Evolutionary conservation across 1,140 invertebrate species (phyloP).

Genomic region (Pseudomyrmex dendroicus): DNA sequence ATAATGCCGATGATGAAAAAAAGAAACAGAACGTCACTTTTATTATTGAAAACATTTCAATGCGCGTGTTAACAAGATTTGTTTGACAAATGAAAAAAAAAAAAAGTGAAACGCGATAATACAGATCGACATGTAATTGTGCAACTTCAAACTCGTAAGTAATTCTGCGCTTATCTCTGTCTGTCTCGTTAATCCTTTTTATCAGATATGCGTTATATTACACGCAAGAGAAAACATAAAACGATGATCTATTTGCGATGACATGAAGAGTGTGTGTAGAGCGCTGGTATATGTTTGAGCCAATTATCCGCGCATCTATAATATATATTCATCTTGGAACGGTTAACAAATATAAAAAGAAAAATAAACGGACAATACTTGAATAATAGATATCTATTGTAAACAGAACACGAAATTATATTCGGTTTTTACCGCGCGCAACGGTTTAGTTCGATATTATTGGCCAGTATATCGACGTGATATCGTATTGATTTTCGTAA

Average conservation of each 20-base stretch:
- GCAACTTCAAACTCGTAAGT: too few species aligned
- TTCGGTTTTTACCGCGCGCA: conserved; percentile 42
- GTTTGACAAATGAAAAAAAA: neutral
- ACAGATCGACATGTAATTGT: neutral
- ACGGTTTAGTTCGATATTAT: conserved; percentile 37
- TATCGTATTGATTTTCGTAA: conserved; percentile 59
- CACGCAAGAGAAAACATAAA: neutral
- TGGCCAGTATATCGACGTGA: conserved; percentile 36
- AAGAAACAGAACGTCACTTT: neutral
- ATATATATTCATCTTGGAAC: neutral
- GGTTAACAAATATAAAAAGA: conserved; percentile 29
- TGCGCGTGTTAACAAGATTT: neutral
- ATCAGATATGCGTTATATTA: neutral
- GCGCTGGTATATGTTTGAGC: conserved; percentile 3
- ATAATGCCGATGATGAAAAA: neutral
- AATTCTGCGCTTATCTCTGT: conserved; percentile 10
- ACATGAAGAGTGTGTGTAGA: neutral
- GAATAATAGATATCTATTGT: conserved; percentile 34
- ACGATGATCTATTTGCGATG: conserved; percentile 24
- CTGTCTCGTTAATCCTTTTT: conserved; percentile 2
- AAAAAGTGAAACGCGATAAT: too few species aligned
- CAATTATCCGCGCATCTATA: conserved; percentile 22
- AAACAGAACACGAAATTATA: conserved; percentile 48
- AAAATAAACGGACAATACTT: conserved; percentile 38
- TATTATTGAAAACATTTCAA: too few species aligned